phyloP scores from a whole-genome alignment of 2,113 vertebrate genomes.

The Microtus ochrogaster region DNA sequence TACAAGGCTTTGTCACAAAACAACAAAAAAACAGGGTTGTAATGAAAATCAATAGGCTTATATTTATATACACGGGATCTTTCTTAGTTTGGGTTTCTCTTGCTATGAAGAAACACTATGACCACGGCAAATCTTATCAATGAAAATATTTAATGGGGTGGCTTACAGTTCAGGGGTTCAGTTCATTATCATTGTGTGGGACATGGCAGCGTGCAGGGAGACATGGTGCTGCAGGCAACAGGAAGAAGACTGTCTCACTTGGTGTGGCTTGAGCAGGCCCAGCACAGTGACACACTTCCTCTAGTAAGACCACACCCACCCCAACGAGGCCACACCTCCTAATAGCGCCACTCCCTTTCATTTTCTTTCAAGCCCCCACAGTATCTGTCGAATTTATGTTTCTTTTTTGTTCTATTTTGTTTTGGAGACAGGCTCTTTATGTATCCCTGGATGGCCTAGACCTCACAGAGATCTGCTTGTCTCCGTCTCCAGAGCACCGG shows the following conservation, averaged over 20 bases:
- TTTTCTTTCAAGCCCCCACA: neutral
- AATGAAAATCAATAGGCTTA: conserved; percentile 31
- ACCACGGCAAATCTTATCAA: neutral
- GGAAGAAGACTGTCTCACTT: neutral
- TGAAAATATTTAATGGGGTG: neutral
- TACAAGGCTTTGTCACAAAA: neutral
- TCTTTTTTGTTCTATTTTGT: neutral
- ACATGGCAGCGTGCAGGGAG: neutral
- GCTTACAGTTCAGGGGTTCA: neutral
- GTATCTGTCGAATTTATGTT: conserved; percentile 7
- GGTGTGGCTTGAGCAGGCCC: too few species aligned
- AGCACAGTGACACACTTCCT: neutral
- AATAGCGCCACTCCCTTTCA: too few species aligned
- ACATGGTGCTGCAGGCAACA: neutral
- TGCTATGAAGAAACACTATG: neutral
- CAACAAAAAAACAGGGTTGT: neutral
- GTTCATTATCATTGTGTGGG: neutral
- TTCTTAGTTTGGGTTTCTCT: neutral
- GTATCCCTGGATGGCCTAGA: neutral
- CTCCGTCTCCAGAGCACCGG: neutral
- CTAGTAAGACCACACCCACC: too few species aligned
- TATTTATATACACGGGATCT: neutral
- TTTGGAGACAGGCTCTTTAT: neutral
- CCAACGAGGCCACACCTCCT: neutral
- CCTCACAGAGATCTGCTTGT: neutral